phyloP scores from a whole-genome alignment of 2,113 vertebrate genomes.

The Formicarius rufipectus region DNA sequence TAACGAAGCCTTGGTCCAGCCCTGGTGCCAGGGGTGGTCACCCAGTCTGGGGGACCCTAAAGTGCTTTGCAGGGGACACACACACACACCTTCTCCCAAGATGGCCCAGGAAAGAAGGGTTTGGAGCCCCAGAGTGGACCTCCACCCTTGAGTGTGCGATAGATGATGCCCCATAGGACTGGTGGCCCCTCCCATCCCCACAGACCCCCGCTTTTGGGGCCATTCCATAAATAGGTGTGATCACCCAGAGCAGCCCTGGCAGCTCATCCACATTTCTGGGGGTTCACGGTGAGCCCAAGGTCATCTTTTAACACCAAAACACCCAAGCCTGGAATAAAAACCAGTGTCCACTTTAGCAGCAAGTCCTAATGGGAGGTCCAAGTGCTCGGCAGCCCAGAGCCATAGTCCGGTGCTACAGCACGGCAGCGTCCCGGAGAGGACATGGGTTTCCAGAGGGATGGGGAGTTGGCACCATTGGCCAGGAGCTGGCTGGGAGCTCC shows the following conservation, averaged over 20 bases:
- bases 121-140: background rate
- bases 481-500: background rate
- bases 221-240: background rate
- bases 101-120: background rate
- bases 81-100: background rate
- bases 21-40: background rate
- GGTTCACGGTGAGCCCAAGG: background rate
- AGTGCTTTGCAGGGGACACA: constrained; percentile 39
- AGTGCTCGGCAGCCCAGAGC: background rate
- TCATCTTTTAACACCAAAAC: background rate
- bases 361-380: background rate
- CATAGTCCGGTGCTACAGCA: background rate
- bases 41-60: background rate
- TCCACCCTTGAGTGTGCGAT: background rate
- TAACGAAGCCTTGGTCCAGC: background rate
- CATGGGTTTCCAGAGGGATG: background rate
- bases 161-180: background rate
- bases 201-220: background rate
- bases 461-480: constrained; percentile 11
- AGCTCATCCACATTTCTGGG: background rate
- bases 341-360: background rate
- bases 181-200: background rate
- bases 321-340: background rate
- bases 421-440: background rate
- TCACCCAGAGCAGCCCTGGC: background rate